phyloP scores from a whole-genome alignment of 2,797 vertebrate species.

The Mareca penelope region DNA sequence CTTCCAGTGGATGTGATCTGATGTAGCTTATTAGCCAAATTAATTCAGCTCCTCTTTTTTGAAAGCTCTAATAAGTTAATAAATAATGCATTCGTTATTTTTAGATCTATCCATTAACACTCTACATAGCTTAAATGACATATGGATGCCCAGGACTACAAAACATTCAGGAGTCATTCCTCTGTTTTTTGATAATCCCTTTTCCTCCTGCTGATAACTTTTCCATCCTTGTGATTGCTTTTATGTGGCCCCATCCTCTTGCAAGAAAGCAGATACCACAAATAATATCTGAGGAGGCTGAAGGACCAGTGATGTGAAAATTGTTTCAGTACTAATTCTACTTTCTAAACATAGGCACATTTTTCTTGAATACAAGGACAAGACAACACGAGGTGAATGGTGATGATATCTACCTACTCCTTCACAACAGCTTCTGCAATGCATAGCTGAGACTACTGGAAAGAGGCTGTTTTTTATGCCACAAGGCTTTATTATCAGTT shows the following conservation, averaged over 20 bases:
- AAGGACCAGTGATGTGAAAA: slow-evolving; percentile 39
- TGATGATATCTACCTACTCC: background rate
- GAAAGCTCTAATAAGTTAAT: background rate
- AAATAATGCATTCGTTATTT: slow-evolving; percentile 13
- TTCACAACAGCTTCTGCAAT: background rate
- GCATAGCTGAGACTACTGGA: background rate
- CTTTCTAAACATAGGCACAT: slow-evolving; percentile 24
- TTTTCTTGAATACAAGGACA: background rate
- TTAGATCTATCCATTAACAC: slow-evolving; percentile 4
- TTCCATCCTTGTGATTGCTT: slow-evolving; percentile 43
- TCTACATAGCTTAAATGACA: background rate
- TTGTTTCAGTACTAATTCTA: slow-evolving; percentile 31
- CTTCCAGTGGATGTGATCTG: background rate
- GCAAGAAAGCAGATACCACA: background rate
- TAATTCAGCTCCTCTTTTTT: background rate
- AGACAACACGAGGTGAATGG: background rate
- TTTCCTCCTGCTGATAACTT: slow-evolving; percentile 41
- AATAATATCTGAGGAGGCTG: background rate
- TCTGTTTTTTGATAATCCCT: slow-evolving; percentile 27
- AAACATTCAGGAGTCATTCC: background rate
- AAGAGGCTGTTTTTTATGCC: background rate
- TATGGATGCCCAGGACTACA: background rate
- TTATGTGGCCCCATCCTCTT: background rate
- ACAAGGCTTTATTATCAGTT: background rate
- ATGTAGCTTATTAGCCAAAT: background rate